Conservation (phyloP, 2,113 vertebrate genomes). For the Recurvirostra avosetta region DNA sequence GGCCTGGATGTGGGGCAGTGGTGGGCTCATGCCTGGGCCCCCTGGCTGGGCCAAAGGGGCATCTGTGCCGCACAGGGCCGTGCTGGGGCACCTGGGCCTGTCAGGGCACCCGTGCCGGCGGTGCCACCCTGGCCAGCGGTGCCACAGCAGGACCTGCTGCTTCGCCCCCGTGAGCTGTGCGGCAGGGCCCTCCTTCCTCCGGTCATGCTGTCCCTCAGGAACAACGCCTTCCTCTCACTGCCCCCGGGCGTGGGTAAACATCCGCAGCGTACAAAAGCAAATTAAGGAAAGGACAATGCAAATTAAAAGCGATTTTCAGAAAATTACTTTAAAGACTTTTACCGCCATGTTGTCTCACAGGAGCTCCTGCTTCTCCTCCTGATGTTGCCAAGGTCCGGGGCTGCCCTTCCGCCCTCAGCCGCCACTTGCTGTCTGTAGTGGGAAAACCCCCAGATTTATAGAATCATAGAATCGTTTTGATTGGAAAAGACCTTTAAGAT, state of each 20-base stretch:
- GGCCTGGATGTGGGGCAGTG: fast-evolving
- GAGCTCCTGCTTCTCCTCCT: not conserved
- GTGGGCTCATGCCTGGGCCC: fast-evolving
- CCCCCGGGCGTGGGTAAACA: fast-evolving
- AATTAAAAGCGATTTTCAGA: not conserved
- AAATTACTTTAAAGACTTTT: not conserved
- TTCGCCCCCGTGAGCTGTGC: fast-evolving
- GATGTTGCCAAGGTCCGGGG: not conserved
- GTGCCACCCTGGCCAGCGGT: not conserved
- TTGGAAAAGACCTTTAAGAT: not conserved
- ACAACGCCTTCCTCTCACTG: not conserved
- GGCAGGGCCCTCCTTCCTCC: fast-evolving
- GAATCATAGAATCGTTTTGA: not conserved
- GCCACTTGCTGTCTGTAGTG: not conserved
- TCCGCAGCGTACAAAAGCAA: fast-evolving
- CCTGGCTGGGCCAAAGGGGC: too few relatives aligned
- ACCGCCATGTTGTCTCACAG: not conserved
- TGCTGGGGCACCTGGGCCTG: not conserved
- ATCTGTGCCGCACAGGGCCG: fast-evolving
- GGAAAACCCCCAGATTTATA: not conserved
- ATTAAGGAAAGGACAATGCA: not conserved
- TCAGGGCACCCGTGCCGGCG: fast-evolving
- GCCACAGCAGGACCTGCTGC: fast-evolving
- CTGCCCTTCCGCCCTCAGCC: not conserved
- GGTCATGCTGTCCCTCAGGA: not conserved